Evolutionary conservation across 2,888 invertebrate genomes (phyloP).

Genomic region (Drosophila anomelani): DNA sequence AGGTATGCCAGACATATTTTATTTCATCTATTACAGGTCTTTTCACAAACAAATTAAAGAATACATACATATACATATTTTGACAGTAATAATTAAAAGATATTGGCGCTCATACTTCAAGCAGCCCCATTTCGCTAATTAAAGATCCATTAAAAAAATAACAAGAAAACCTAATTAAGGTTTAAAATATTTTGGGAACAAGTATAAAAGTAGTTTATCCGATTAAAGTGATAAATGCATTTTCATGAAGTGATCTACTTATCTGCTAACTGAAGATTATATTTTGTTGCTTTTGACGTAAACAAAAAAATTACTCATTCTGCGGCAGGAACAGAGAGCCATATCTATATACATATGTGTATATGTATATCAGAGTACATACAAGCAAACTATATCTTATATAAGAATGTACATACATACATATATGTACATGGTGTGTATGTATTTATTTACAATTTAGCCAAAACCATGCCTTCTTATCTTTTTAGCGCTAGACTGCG

Average conservation of each 20-base stretch:
- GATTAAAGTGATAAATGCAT: conserved; percentile 26
- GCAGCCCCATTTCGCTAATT: background rate
- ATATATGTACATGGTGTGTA: conserved; percentile 21
- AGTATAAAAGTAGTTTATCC: background rate
- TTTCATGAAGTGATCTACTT: conserved; percentile 27
- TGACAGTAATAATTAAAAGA: background rate
- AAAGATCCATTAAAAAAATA: background rate
- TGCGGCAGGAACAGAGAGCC: conserved; percentile 40
- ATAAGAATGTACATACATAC: conserved; percentile 7
- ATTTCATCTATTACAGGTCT: background rate
- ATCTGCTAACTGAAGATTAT: conserved; percentile 39
- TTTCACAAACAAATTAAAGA: background rate
- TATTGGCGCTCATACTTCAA: background rate
- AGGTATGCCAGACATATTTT: background rate
- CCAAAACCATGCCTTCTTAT: conserved; percentile 66
- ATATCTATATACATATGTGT: conserved; percentile 4
- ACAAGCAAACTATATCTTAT: conserved; percentile 10
- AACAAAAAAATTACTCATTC: conserved; percentile 50
- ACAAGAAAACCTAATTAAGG: background rate
- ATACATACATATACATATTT: background rate
- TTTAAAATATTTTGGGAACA: background rate
- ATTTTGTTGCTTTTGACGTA: conserved; percentile 40
- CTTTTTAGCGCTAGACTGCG: conserved; percentile 67
- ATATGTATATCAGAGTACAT: conserved; percentile 5
- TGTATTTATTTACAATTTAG: conserved; percentile 67